Evolutionary conservation across 2,888 invertebrate genomes (phyloP), one percentile per base, ranked within the genome.

Genomic region (Leptinotarsa juncta): DNA sequence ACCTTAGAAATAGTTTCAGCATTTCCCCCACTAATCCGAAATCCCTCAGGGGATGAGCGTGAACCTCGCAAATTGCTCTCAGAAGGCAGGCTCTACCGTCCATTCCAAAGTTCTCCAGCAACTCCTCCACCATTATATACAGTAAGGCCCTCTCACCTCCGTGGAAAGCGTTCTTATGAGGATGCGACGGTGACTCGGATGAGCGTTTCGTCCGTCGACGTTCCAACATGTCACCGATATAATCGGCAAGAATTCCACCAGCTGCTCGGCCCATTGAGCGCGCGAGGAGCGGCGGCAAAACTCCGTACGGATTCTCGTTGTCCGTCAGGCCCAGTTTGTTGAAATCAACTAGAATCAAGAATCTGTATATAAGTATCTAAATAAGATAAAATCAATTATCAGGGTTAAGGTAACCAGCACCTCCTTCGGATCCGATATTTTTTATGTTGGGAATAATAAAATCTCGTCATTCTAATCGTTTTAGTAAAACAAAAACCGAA

Each of bases 241-340:
- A 95, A 82, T 94, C 92, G 0, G 94, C 92, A 86, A 93, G 88
- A 78, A 93, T 86, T 72, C 91, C 90, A 0, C 94, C 93, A 0
- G 95, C 94, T 12, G 93, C 91, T 79, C 92, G 90, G 4, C 95
- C 93, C 91, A 95, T 92, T 4, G 94, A 94, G 77, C 95, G 89
- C 1, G 93, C 93, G 80, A 96, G 90, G 4, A 95, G 89, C 0
- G 95, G 93, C 0, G 95, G 95, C 72, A 95, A 87, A 65, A 93
- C 93, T 18, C 96, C 96, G 83, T 94, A 93, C 0, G 96, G 96
- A 88, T 96, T 96, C 85, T 95, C 94, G 85, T 96, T 95, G 85
- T 96, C 96, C n/a, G 96, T 96, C 81, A 96, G 86, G 16, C 96
- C 96, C 79, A 96, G 88, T 86, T 94, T 94, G 87, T 95, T 95